Percentiles rank a stretch among this genome's conserved stretches.
phyloP scores from a whole-genome alignment of 2,888 invertebrate species.

The Drosophila anomalata region DNA sequence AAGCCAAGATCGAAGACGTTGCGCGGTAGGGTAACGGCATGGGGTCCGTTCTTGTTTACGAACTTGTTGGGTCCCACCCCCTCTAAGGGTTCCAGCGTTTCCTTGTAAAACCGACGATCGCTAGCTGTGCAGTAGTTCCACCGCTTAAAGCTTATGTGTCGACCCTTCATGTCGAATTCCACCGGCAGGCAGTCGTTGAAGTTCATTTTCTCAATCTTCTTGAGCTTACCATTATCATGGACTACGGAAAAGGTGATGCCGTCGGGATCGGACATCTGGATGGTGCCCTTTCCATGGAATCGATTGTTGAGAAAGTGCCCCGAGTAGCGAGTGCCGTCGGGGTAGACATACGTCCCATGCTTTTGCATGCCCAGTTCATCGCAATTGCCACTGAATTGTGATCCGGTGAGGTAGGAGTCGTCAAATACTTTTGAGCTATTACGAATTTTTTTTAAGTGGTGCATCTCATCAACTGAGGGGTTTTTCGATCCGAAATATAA shows the following conservation, averaged over 20 bases:
- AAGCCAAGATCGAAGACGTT: constrained; percentile 64
- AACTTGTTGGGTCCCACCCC: constrained; percentile 39
- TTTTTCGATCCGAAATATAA: neutral
- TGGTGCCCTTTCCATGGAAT: constrained; percentile 85
- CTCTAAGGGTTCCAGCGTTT: neutral
- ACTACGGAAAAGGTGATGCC: constrained; percentile 71
- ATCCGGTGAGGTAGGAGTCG: constrained; percentile 39
- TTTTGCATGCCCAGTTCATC: constrained; percentile 86
- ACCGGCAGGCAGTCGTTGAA: constrained; percentile 53
- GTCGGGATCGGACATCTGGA: constrained; percentile 49
- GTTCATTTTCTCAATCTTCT: constrained; percentile 31
- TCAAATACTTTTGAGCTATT: neutral
- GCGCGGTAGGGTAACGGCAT: constrained; percentile 6
- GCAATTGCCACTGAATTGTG: constrained; percentile 38
- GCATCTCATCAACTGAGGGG: constrained; percentile 8
- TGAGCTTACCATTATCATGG: constrained; percentile 48
- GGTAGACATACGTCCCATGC: constrained; percentile 85
- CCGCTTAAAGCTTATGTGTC: constrained; percentile 64
- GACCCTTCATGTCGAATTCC: constrained; percentile 61
- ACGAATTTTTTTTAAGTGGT: neutral
- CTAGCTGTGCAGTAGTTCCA: constrained; percentile 88
- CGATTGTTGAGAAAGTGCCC: constrained; percentile 85
- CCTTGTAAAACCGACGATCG: constrained; percentile 85
- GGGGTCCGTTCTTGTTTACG: constrained; percentile 13
- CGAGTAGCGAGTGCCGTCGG: constrained; percentile 87